Evolutionary conservation across 1,140 invertebrate genomes (phyloP).

Genomic region (Zaprionus kolodkinae): DNA sequence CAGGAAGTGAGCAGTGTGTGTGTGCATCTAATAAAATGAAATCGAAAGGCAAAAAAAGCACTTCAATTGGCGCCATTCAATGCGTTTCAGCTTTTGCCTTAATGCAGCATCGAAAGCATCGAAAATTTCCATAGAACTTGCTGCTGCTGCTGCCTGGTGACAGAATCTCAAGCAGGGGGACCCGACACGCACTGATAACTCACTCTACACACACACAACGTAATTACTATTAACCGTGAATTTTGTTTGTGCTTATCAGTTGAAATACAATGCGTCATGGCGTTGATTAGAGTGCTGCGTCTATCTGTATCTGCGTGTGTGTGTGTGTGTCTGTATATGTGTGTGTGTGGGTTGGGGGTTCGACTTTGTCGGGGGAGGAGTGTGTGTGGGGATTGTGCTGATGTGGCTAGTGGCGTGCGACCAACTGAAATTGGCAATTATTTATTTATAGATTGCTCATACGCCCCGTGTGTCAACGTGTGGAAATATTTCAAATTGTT

Average conservation of each 20-base stretch:
- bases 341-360: no score
- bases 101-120: background rate
- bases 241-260: constrained; percentile 57
- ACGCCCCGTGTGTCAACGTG: constrained; percentile 45
- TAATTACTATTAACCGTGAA: constrained; percentile 74
- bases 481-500: constrained; percentile 61
- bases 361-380: no score
- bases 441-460: constrained; percentile 73
- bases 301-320: constrained; percentile 3
- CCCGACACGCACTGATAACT: constrained; percentile 54
- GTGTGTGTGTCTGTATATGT: background rate
- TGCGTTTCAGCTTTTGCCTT: background rate
- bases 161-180: constrained; percentile 29
- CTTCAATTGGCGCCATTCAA: constrained; percentile 44
- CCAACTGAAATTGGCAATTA: constrained; percentile 46
- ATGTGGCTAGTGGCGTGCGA: constrained; percentile 24
- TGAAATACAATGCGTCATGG: constrained; percentile 56
- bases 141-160: constrained; percentile 27
- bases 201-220: constrained; percentile 32
- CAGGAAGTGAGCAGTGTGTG: background rate
- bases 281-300: constrained; percentile 20
- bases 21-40: constrained; percentile 50
- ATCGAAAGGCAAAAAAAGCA: constrained; percentile 62
- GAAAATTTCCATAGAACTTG: constrained; percentile 16
- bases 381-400: background rate